Evolutionary conservation across 2,888 invertebrate genomes (phyloP), one percentile per base, ranked within the genome.

Genomic region (Calliopum simillimum): DNA sequence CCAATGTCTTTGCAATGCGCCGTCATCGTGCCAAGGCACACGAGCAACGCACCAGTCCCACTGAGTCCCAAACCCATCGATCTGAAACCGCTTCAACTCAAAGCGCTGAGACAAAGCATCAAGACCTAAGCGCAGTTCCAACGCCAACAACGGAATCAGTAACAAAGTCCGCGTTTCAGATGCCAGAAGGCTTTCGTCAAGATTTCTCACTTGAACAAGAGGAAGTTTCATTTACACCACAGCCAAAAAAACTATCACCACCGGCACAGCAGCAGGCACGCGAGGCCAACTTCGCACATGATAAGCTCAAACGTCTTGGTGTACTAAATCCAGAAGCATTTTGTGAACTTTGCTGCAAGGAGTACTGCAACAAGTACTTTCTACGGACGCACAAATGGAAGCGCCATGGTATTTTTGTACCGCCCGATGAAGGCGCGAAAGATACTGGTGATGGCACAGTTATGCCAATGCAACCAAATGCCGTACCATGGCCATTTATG

Each of bases 351-450:
- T 97, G 97, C 85, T 94, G 94, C 86, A 95, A 96, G 83, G 96
- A 96, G 84, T 96, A 96, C 83, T 95, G 94, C 84, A 97, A 96
- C 84, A 96, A 96, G 85, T 96, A 96, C 83, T 97, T 97, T 82
- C 88, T 98, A 55, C 89, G 95, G 67, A 95, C 95, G 61, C 98
- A 98, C 86, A 95, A 97, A 81, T 92, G 94, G 87, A 94, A 96
- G 84, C 90, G 94, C n/a, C 98, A 98, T 85, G 97, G 97, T 0
- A 92, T 97, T 46, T 89, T 89, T 74, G 86, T 91, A 68, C 89
- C 89, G 2, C 87, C 90, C 77, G 88, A 91, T 83, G 89, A 93
- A 8, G 19, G 21, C 11, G 12, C 19, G 1, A 13, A 21, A 21
- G 55, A n/a, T 12, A 71, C 19, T 21, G 55, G 21, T 2, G 55